A percentile compares a stretch with the other conserved stretches of the same genome.
These are phyloP conservation scores for Lingula anatina DNA, from an alignment of 2,888 invertebrate species.

Conservation along the genomic window DNA sequence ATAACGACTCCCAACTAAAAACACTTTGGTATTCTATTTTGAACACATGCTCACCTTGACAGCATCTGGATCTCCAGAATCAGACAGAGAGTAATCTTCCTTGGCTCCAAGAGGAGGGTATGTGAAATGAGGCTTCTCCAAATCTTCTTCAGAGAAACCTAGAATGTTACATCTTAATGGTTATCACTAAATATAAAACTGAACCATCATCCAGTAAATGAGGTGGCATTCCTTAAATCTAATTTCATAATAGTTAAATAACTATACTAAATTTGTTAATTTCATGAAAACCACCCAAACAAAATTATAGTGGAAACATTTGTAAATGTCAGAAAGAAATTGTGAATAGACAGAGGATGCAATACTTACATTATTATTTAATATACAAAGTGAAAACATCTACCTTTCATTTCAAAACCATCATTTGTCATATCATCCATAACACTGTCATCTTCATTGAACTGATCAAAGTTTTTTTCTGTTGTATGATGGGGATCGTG, in stretches of 20 bases:
- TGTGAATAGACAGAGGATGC: too few species aligned
- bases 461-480: not conserved
- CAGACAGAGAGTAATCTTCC: slow-evolving; percentile 21
- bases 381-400: not conserved
- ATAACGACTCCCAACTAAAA: too few species aligned
- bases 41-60: too few species aligned
- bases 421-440: not conserved
- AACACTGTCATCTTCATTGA: not conserved
- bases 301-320: too few species aligned
- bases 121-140: slow-evolving; percentile 33
- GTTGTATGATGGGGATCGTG: too few species aligned
- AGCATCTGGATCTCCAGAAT: not conserved
- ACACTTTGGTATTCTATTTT: too few species aligned
- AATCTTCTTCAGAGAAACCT: slow-evolving; percentile 25
- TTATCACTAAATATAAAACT: not conserved
- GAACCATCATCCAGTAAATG: not conserved
- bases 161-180: slow-evolving; percentile 4
- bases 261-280: not conserved
- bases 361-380: too few species aligned
- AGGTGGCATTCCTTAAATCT: too few species aligned
- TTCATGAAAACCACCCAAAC: too few species aligned
- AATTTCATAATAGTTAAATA: not conserved
- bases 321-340: too few species aligned
- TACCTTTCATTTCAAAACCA: not conserved
- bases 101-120: slow-evolving; percentile 20